Conservation (phyloP, 1,140 invertebrate species). For the Drosophila tani region DNA sequence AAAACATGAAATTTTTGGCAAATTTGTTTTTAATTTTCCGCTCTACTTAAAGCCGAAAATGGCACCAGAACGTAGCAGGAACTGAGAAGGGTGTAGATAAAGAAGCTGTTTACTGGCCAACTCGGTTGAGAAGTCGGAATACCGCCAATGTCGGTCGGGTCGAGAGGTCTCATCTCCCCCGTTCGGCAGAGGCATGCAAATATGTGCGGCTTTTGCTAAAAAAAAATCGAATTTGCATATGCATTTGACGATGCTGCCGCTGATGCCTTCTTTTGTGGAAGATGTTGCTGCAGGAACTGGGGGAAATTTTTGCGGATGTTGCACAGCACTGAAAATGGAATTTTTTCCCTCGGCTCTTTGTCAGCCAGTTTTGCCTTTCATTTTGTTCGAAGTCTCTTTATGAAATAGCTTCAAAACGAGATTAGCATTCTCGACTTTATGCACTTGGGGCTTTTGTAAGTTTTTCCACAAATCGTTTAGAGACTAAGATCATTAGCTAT, state of each 20-base stretch:
- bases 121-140: conserved; percentile 1
- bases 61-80: conserved; percentile 33
- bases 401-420: conserved; percentile 30
- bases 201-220: conserved; percentile 64
- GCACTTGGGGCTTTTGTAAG: not conserved
- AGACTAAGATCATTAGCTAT: not conserved
- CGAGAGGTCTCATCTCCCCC: not conserved
- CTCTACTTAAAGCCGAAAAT: conserved; percentile 78
- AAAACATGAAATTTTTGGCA: conserved; percentile 65
- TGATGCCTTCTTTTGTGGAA: conserved; percentile 40
- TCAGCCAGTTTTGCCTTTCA: conserved; percentile 25
- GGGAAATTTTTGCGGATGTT: conserved; percentile 32
- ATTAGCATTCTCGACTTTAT: conserved; percentile 30
- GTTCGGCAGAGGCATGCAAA: conserved; percentile 47
- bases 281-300: conserved; percentile 15
- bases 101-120: conserved; percentile 66
- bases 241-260: conserved; percentile 50
- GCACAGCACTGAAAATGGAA: conserved; percentile 32
- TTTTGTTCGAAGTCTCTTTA: conserved; percentile 26
- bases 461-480: not conserved
- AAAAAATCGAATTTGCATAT: conserved; percentile 76
- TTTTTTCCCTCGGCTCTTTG: conserved; percentile 47
- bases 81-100: conserved; percentile 67
- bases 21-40: conserved; percentile 83
- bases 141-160: conserved; percentile 6